These are phyloP conservation scores for Danio aesculapii DNA, from an alignment of 2,797 vertebrate genomes.

Conservation along the genomic window DNA sequence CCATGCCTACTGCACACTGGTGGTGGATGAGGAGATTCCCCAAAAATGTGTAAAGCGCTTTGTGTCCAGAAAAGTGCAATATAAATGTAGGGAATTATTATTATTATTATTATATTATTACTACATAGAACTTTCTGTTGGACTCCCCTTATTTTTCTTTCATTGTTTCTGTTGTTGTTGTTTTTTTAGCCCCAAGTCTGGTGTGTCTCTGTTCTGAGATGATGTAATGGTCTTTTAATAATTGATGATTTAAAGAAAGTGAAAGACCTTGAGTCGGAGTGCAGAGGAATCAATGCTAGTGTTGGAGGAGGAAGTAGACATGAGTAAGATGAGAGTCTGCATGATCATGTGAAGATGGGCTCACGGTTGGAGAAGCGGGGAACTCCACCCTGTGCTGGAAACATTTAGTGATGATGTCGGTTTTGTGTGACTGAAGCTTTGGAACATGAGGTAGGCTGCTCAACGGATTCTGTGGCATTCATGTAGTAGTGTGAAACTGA, in stretches of 20 bases:
- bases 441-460: neutral
- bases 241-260: slow-evolving; percentile 75
- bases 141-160: neutral
- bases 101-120: no score
- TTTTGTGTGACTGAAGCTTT: neutral
- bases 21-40: no score
- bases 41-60: no score
- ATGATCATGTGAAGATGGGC: slow-evolving; percentile 23
- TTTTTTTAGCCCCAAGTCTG: slow-evolving; percentile 38
- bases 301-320: slow-evolving; percentile 62
- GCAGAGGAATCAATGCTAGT: slow-evolving; percentile 52
- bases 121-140: neutral
- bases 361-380: slow-evolving; percentile 61
- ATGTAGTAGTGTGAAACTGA: neutral
- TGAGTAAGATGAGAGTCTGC: slow-evolving; percentile 39
- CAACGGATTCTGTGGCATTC: neutral
- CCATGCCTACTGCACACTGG: no score
- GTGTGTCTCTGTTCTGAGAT: slow-evolving; percentile 63
- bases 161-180: neutral
- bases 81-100: no score
- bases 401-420: slow-evolving; percentile 40
- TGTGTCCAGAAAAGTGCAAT: no score
- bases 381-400: slow-evolving; percentile 70
- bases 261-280: slow-evolving; percentile 67
- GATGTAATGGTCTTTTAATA: slow-evolving; percentile 80